Conservation (phyloP, 2,797 vertebrate species). For the Limnodromus scolopaceus region DNA sequence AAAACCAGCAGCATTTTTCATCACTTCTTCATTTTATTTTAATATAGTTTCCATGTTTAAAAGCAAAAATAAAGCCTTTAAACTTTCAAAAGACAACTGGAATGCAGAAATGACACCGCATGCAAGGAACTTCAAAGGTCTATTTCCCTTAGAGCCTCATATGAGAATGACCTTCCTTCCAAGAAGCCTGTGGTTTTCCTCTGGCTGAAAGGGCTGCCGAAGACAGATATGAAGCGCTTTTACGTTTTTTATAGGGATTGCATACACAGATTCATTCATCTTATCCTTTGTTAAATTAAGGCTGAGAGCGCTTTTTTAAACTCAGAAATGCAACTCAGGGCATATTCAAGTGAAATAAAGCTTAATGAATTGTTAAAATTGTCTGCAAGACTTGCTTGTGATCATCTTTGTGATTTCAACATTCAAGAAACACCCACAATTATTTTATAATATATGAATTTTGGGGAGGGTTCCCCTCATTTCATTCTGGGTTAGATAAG, state of each 20-base stretch:
- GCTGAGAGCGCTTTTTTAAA: neutral
- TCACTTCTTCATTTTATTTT: neutral
- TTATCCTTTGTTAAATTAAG: neutral
- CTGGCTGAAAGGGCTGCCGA: neutral
- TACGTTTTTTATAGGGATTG: neutral
- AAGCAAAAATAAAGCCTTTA: slow-evolving; percentile 22
- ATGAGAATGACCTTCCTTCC: slow-evolving; percentile 16
- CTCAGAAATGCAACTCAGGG: neutral
- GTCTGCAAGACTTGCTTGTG: neutral
- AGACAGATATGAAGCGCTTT: neutral
- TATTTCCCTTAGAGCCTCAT: neutral
- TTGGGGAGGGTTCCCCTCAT: neutral
- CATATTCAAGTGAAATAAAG: slow-evolving; percentile 1
- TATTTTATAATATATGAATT: neutral
- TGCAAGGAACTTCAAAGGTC: slow-evolving; percentile 32
- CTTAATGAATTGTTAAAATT: slow-evolving; percentile 12
- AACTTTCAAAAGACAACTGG: neutral
- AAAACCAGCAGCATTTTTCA: neutral
- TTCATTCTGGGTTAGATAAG: neutral
- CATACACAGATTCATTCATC: neutral
- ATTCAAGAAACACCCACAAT: neutral
- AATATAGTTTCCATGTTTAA: neutral
- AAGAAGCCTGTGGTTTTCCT: slow-evolving; percentile 8
- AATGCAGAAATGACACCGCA: neutral
- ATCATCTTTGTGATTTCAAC: neutral